A percentile compares a stretch with the other conserved stretches of the same genome.
phyloP scores from a whole-genome alignment of 2,113 vertebrate genomes.

The Oncorhynchus clarkii region DNA sequence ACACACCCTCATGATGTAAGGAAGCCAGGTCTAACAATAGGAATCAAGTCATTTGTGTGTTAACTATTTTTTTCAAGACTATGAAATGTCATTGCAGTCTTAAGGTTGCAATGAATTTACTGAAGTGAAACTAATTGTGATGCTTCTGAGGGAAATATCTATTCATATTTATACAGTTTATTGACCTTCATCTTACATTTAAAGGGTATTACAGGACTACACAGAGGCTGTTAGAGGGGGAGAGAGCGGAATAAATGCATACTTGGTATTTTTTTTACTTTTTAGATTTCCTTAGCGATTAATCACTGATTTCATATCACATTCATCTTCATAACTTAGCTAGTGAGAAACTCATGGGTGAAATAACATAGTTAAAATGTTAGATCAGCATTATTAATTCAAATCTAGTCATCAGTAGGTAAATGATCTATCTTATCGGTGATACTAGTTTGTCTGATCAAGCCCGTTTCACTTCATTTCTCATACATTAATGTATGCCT shows the following conservation, averaged over 20 bases:
- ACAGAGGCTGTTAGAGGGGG: not conserved
- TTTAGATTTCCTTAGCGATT: not conserved
- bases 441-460: not conserved
- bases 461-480: no score
- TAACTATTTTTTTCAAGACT: not conserved
- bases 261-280: not conserved
- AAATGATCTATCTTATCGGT: not conserved
- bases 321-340: not conserved
- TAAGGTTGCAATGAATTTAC: not conserved
- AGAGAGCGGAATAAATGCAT: not conserved
- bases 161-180: not conserved
- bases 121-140: not conserved
- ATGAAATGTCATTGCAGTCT: not conserved
- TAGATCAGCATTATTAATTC: not conserved
- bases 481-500: no score
- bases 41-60: not conserved
- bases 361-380: not conserved
- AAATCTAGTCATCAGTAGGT: not conserved
- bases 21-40: not conserved
- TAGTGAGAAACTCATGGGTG: not conserved
- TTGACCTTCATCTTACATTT: not conserved
- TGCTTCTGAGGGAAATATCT: not conserved
- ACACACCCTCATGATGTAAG: no score
- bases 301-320: not conserved
- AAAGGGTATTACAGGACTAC: not conserved